Evolutionary conservation across 2,113 vertebrate genomes (phyloP), one percentile per base, ranked within the genome.

Genomic region (Ptilorrhoa leucosticta): DNA sequence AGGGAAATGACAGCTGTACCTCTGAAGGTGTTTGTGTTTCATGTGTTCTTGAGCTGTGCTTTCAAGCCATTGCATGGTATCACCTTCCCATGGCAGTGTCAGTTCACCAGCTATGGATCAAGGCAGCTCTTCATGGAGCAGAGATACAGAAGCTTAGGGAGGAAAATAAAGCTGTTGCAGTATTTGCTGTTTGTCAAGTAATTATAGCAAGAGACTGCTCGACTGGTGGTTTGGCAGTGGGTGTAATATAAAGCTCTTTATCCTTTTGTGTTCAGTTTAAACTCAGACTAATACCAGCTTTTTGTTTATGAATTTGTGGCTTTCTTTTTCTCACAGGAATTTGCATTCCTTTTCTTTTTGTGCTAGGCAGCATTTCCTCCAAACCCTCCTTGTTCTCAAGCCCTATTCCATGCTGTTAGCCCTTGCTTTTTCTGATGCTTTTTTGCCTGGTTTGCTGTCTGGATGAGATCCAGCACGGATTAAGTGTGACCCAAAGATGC

Each of bases 271-370:
- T 77, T 91, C 56, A 33, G 3, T 93, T 94, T 69, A 86, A 90
- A 92, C 56, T 87, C 39, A 50, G 85, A 44, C 78, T 61, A 77
- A 89, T 77, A 69, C 70, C 81, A 77, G 63, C 53, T 85, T 86
- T 94, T 94, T 90, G 71, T 90, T 91, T 93, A 66, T 12, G 51
- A 80, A n/a, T 93, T 80, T 92, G 66, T 85, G 92, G 90, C 90
- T 93, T 93, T 15, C 53, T 87, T 95, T 91, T 92, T 76, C 96
- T 93, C 95, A 37, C 18, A 95, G 79, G 79, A 96, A 72, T 92
- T 66, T 8, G 3, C 72, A 73, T 96, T 92, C 72, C 42, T 92
- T 88, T 93, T 90, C 81, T 72, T 87, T 33, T 60, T 61, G 6
- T 39, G 28, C 71, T 45, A 8, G 88, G 5, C 54, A 80, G 11